Percentiles rank a stretch among this genome's conserved stretches.
Evolutionary conservation across 2,797 vertebrate genomes (phyloP).

Genomic region (Halcyon smyrnensis): DNA sequence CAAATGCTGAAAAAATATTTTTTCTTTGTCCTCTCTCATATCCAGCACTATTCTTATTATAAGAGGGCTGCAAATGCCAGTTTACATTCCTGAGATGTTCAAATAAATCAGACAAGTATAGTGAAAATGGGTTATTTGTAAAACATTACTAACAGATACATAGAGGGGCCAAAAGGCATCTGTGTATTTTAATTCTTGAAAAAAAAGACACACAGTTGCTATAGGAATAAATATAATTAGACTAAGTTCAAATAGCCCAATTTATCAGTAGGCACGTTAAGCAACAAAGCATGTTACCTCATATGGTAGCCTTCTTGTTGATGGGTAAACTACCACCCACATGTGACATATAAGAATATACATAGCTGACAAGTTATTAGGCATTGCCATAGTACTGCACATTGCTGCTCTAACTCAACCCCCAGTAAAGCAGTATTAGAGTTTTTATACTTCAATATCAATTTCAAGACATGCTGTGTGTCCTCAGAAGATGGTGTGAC

Average conservation of each 20-base stretch:
- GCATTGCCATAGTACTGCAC: background rate
- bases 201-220: background rate
- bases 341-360: background rate
- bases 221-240: background rate
- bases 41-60: background rate
- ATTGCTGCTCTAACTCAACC: background rate
- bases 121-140: background rate
- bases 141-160: background rate
- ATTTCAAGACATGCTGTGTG: background rate
- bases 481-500: background rate
- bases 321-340: background rate
- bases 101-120: background rate
- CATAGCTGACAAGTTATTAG: background rate
- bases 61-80: background rate
- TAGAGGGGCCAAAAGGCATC: background rate
- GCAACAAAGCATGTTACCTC: background rate
- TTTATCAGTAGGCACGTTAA: background rate
- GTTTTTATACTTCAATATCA: background rate
- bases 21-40: background rate
- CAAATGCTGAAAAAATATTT: background rate
- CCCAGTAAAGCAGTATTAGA: background rate
- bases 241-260: background rate
- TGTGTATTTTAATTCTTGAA: background rate
- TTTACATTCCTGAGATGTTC: background rate
- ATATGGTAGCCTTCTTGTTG: background rate